Evolutionary conservation across 2,113 vertebrate genomes (phyloP), one percentile per base, ranked within the genome.

Genomic region (Trogon surrucura): DNA sequence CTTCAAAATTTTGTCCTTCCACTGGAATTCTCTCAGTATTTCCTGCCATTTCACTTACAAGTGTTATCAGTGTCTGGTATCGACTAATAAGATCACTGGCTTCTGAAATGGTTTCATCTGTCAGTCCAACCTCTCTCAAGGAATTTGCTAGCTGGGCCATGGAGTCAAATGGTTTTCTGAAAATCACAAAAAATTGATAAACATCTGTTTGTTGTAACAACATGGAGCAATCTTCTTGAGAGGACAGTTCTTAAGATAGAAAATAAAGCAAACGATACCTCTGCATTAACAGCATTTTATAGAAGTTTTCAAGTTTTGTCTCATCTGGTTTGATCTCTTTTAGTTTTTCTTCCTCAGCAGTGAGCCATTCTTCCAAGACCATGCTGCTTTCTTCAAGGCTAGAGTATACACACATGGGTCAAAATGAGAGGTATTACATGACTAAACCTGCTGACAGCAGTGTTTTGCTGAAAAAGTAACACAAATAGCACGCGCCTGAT

Each of bases 141-240:
- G 92, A 98, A 91, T 87, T 84, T 72, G 80, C 88, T n/a, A 97
- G 34, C 79, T 97, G 95, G 93, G 91, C 84, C 79, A 98, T 38
- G 21, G 97, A 96, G 36, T 98, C 97, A 91, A 98, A 98, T 0
- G 84, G 77, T 82, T 98, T 97, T 78, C 98, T 98, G 94, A 44
- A 91, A 97, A 94, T 15, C 41, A 61, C 6, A 71, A 94, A 44
- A 75, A 69, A 83, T 8, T 15, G 77, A 95, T 64, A 45, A 88
- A 70, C 58, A 45, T 82, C 34, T 60, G 32, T 80, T 54, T 91
- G 57, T 14, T 48, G 13, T 11, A 80, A 89, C 8, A 70, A 67
- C n/a, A 21, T 10, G 51, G 25, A 85, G 30, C 10, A 51, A 69
- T 29, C 66, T 88, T 30, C 10, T 75, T 75, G 44, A 93, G 47